These are phyloP conservation scores for Nomada goodeniana DNA, from an alignment of 2,888 invertebrate species.

Conservation along the genomic window DNA sequence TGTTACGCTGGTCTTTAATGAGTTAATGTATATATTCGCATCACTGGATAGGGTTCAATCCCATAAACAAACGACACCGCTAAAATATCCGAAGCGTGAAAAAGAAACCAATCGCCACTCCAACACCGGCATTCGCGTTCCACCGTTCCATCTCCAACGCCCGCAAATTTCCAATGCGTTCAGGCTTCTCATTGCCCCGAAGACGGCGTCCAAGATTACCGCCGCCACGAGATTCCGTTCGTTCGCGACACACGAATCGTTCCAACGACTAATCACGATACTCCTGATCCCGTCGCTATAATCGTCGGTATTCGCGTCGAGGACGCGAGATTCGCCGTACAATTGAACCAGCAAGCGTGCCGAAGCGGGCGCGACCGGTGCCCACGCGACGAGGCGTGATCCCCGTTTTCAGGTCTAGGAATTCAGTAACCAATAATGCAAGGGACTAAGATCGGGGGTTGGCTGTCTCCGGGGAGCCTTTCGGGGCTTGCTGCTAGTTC, in stretches of 20 bases:
- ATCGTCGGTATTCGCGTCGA: neutral
- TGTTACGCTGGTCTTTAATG: too few relatives aligned
- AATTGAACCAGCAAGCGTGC: slow-evolving; percentile 19
- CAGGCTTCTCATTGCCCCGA: neutral
- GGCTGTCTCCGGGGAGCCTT: slow-evolving; percentile 58
- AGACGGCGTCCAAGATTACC: neutral
- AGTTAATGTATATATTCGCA: too few relatives aligned
- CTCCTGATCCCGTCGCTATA: neutral
- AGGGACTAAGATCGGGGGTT: slow-evolving; percentile 52
- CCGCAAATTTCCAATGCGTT: neutral
- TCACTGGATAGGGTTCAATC: too few relatives aligned
- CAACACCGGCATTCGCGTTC: neutral
- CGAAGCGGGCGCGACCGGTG: slow-evolving; percentile 21
- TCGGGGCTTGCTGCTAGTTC: slow-evolving; percentile 68
- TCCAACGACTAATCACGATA: neutral
- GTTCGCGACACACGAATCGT: neutral
- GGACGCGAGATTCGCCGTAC: neutral
- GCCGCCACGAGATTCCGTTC: slow-evolving; percentile 7
- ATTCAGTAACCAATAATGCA: slow-evolving; percentile 66
- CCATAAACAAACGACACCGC: too few relatives aligned
- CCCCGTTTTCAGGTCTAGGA: slow-evolving; percentile 53
- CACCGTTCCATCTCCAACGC: neutral
- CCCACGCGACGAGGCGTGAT: slow-evolving; percentile 55
- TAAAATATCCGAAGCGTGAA: too few relatives aligned
- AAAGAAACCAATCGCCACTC: neutral